Conservation (phyloP, 2,113 vertebrate genomes). For the Hippolais icterina region DNA sequence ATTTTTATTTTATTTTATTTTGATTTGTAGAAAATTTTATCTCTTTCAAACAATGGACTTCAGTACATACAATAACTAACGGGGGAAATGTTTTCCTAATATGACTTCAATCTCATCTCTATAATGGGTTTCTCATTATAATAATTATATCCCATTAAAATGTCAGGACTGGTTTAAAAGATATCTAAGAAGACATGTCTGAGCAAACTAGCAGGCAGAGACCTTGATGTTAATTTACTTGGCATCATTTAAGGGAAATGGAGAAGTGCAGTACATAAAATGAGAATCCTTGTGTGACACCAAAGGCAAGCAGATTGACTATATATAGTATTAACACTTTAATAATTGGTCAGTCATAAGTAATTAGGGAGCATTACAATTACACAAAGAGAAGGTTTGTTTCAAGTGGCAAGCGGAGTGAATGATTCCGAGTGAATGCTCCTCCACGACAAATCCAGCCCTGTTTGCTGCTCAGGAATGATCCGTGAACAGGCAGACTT, state of each 20-base stretch:
- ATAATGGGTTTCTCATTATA: background rate
- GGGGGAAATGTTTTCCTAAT: slow-evolving; percentile 12
- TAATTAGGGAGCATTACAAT: background rate
- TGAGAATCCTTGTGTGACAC: background rate
- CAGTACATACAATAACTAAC: background rate
- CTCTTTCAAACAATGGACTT: background rate
- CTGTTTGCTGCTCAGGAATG: background rate
- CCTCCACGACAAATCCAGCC: background rate
- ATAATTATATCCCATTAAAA: slow-evolving; percentile 52
- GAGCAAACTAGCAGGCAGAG: slow-evolving; percentile 17
- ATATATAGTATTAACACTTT: background rate
- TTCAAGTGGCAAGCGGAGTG: background rate
- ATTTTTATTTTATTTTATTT: background rate
- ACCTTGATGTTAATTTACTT: slow-evolving; percentile 33
- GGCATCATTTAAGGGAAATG: background rate
- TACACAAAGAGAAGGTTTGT: slow-evolving; percentile 27
- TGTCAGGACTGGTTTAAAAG: slow-evolving; percentile 26
- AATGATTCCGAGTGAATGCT: background rate
- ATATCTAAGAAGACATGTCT: background rate
- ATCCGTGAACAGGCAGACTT: background rate
- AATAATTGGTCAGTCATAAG: slow-evolving; percentile 35
- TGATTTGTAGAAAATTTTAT: background rate
- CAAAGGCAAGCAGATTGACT: slow-evolving; percentile 13
- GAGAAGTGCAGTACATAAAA: slow-evolving; percentile 4
- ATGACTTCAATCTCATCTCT: background rate